Percentiles rank a stretch among this genome's conserved stretches.
Conservation (phyloP, 2,113 vertebrate species). For the Thinocorus orbignyianus region DNA sequence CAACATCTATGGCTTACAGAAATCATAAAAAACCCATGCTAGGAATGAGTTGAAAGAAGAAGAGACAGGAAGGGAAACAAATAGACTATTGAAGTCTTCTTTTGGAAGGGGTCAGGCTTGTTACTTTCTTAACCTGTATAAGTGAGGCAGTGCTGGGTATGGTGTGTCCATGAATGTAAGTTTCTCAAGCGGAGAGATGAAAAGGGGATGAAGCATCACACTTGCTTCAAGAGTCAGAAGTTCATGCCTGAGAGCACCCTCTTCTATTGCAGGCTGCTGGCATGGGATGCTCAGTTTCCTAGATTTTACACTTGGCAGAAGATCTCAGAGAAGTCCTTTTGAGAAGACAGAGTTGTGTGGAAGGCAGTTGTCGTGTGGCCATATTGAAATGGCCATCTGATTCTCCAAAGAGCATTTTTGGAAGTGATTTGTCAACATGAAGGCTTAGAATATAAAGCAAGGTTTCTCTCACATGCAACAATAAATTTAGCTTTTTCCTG, state of each 20-base stretch:
- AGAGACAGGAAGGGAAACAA: accelerated
- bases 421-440: background rate
- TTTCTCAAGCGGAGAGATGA: background rate
- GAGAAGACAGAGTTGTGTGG: background rate
- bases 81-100: background rate
- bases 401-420: background rate
- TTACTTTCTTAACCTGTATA: background rate
- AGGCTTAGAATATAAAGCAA: background rate
- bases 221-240: background rate
- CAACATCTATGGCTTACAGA: background rate
- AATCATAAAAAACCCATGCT: background rate
- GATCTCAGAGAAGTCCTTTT: background rate
- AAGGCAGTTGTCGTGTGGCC: background rate
- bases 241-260: background rate
- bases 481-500: background rate
- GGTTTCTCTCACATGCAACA: background rate
- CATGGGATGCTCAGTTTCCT: background rate
- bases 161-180: background rate
- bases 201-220: background rate
- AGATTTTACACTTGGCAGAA: background rate
- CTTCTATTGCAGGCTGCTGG: background rate
- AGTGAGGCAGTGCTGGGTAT: background rate
- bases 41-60: background rate
- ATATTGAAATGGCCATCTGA: accelerated
- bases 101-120: background rate